Evolutionary conservation across 2,113 vertebrate species (phyloP).

Genomic region (Trogon surrucura): DNA sequence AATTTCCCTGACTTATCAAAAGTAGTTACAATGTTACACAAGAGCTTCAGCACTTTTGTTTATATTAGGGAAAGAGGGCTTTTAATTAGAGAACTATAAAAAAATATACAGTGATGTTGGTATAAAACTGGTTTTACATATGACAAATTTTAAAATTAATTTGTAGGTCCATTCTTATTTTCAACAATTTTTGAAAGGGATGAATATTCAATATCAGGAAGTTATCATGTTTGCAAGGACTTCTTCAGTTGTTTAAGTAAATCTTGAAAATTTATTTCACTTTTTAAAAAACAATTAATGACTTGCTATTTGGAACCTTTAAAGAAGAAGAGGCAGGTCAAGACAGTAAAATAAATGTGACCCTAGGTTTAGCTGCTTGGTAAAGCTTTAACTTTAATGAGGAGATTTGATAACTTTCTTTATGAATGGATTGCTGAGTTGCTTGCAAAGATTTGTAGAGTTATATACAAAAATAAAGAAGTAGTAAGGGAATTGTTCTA

Average conservation of each 20-base stretch:
- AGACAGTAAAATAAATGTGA: background rate
- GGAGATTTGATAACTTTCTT: background rate
- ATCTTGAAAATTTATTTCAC: background rate
- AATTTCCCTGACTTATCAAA: slow-evolving; percentile 13
- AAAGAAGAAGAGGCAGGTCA: background rate
- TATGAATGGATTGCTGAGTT: background rate
- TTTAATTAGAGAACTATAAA: background rate
- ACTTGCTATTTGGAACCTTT: background rate
- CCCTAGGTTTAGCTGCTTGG: background rate
- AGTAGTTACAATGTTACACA: background rate
- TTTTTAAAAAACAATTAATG: background rate
- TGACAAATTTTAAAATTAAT: background rate
- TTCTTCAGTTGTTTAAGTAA: background rate
- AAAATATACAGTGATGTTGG: background rate
- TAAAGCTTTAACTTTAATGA: background rate
- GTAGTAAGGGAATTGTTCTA: background rate
- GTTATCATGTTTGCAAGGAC: background rate
- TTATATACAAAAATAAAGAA: background rate
- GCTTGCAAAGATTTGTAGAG: background rate
- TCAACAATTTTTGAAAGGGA: background rate
- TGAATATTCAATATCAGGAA: background rate
- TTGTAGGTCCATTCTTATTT: background rate
- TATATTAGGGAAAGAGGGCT: background rate
- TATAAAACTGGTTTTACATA: background rate
- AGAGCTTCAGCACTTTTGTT: background rate